Conservation (phyloP, 2,888 invertebrate species). For the Pseudococcus viburni region DNA sequence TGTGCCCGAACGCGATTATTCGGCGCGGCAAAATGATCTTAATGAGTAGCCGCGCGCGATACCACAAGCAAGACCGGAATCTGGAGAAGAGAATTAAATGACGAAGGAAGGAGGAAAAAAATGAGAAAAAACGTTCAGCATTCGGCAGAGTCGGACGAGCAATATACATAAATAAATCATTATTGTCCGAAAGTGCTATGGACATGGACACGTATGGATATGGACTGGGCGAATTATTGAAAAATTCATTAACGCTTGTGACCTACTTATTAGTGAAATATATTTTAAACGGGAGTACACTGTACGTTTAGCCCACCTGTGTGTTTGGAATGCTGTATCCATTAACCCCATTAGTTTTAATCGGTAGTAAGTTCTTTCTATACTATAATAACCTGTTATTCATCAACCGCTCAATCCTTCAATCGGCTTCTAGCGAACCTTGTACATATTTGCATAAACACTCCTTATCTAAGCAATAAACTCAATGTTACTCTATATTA, state of each 20-base stretch:
- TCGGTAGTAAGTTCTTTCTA: constrained; percentile 64
- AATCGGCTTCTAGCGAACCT: constrained; percentile 61
- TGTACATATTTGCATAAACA: constrained; percentile 62
- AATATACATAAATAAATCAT: constrained; percentile 36
- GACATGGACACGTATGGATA: neutral
- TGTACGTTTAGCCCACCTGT: constrained; percentile 63
- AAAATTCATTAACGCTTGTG: constrained; percentile 65
- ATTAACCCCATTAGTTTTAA: constrained; percentile 66
- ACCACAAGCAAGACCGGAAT: constrained; percentile 3
- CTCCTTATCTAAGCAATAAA: constrained; percentile 60
- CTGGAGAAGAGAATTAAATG: constrained; percentile 6
- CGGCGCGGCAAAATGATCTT: constrained; percentile 18
- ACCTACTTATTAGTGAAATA: constrained; percentile 64
- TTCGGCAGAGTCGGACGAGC: neutral
- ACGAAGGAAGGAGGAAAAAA: too few species aligned
- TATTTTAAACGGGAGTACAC: constrained; percentile 58
- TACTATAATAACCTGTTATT: constrained; percentile 63
- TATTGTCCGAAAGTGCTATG: constrained; percentile 47
- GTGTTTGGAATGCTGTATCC: constrained; percentile 66
- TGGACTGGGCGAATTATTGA: constrained; percentile 61
- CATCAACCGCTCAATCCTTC: constrained; percentile 60
- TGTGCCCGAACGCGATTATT: constrained; percentile 47
- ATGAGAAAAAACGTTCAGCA: neutral
- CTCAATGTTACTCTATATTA: constrained; percentile 57
- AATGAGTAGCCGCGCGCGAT: constrained; percentile 42